These are phyloP conservation scores for Trematocara caparti DNA, from an alignment of 2,797 vertebrate genomes.

Conservation along the genomic window DNA sequence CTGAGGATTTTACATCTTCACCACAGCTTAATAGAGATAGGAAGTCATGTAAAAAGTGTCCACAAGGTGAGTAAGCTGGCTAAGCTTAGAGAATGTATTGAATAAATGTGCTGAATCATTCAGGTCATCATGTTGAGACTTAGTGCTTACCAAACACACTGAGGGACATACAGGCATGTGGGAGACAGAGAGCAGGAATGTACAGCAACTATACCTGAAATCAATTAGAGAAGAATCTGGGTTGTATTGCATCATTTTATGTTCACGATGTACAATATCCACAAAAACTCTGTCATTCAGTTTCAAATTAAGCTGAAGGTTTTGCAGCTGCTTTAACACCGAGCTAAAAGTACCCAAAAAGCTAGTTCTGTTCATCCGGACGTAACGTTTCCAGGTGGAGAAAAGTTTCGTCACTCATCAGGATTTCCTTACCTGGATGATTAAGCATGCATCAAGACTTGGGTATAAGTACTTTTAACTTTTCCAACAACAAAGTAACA, in stretches of 20 bases:
- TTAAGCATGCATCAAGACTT: neutral
- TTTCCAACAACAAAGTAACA: neutral
- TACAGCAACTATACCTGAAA: neutral
- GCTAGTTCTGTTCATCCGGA: neutral
- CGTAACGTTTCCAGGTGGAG: neutral
- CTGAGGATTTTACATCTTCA: neutral
- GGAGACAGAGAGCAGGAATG: neutral
- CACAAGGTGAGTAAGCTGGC: neutral
- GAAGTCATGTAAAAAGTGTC: neutral
- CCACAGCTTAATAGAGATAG: rapidly evolving
- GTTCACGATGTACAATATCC: rapidly evolving
- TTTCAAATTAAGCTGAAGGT: neutral
- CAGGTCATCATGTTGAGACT: neutral
- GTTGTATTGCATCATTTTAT: rapidly evolving
- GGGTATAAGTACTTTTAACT: neutral
- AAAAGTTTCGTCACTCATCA: rapidly evolving
- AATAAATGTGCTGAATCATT: neutral
- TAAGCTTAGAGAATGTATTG: neutral
- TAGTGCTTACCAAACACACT: slow-evolving; percentile 15
- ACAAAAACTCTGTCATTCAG: neutral
- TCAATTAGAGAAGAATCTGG: rapidly evolving
- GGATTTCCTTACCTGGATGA: neutral
- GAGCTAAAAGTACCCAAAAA: neutral
- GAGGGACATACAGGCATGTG: slow-evolving; percentile 5
- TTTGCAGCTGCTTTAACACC: neutral